Conservation (phyloP, 2,113 vertebrate genomes). For the Acanthisitta chloris region DNA sequence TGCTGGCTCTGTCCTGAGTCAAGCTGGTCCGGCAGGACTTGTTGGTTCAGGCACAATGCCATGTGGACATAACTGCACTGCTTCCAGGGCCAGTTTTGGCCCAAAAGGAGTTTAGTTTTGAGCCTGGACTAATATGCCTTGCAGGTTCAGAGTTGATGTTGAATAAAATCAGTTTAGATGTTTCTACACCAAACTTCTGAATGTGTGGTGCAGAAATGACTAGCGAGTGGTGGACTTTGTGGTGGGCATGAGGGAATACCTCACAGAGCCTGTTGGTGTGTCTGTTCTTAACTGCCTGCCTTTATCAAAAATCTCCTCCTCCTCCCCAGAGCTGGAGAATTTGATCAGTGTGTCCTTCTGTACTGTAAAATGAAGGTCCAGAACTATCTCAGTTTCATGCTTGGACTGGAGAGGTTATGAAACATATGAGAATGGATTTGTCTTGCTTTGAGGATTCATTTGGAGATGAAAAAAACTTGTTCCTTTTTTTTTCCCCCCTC, state of each 20-base stretch:
- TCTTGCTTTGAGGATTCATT: neutral
- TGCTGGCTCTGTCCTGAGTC: neutral
- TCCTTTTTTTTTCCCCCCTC: neutral
- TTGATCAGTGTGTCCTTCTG: neutral
- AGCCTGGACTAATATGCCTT: neutral
- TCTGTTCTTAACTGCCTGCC: neutral
- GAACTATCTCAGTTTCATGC: neutral
- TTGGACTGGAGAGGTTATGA: neutral
- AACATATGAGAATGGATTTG: neutral
- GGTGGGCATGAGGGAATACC: neutral
- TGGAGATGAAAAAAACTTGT: neutral
- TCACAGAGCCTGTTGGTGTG: neutral
- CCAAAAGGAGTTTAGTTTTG: neutral
- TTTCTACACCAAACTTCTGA: neutral
- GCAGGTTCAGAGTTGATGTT: neutral
- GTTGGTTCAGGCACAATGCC: slow-evolving; percentile 30
- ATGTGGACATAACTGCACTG: neutral
- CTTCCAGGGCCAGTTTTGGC: neutral
- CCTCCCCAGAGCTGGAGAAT: neutral
- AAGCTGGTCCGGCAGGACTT: slow-evolving; percentile 3
- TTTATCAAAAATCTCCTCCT: neutral
- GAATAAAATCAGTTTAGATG: neutral
- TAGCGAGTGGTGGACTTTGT: neutral
- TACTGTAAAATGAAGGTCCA: neutral
- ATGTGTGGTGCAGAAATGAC: neutral